phyloP scores from a whole-genome alignment of 2,797 vertebrate genomes.

The Numenius phaeopus region DNA sequence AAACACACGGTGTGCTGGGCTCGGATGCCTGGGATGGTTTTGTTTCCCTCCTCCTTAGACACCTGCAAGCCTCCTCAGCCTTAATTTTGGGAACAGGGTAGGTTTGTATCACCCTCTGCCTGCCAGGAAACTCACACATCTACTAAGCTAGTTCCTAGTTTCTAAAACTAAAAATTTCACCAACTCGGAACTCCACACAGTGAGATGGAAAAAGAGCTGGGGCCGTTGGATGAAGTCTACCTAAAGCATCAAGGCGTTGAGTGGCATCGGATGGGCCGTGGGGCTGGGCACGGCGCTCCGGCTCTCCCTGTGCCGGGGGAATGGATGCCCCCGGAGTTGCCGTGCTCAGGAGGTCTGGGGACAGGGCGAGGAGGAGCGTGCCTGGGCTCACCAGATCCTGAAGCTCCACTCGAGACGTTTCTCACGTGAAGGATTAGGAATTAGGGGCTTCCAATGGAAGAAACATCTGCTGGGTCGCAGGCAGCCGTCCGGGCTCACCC shows the following conservation, averaged over 20 bases:
- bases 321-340: rapidly evolving
- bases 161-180: not conserved
- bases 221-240: rapidly evolving
- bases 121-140: not conserved
- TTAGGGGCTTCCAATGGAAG: not conserved
- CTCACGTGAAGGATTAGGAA: not conserved
- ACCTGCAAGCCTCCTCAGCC: not conserved
- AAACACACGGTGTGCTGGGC: rapidly evolving
- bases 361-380: rapidly evolving
- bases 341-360: not conserved
- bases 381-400: not conserved
- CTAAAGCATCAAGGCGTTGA: rapidly evolving
- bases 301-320: not conserved
- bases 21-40: rapidly evolving
- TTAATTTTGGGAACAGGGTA: not conserved
- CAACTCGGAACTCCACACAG: rapidly evolving
- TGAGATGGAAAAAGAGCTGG: not conserved
- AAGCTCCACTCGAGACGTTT: not conserved
- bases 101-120: not conserved
- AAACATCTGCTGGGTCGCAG: not conserved
- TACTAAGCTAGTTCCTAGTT: not conserved
- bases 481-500: not conserved
- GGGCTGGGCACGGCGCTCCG: not conserved
- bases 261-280: rapidly evolving
- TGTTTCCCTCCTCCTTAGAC: not conserved